Conservation (phyloP, 2,888 invertebrate species). For the Bombylius discolor region DNA sequence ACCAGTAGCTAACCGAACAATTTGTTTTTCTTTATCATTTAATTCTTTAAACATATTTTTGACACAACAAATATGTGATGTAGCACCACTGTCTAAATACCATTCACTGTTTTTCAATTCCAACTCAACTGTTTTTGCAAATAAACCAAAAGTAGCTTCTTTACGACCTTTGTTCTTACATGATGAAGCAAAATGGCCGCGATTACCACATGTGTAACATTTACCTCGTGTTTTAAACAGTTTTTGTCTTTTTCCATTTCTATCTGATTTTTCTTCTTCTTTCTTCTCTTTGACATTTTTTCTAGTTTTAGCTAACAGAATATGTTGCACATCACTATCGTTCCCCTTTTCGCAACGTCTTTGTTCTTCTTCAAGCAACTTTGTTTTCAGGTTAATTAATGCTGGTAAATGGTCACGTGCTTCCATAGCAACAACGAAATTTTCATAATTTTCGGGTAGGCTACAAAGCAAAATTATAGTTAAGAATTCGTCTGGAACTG, state of each 20-base stretch:
- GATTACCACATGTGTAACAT: too few relatives aligned
- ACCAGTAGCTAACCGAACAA: background rate
- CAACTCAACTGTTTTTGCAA: too few relatives aligned
- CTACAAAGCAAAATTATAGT: conserved; percentile 6
- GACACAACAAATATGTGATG: background rate
- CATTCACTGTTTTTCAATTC: background rate
- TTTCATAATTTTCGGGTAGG: conserved; percentile 2
- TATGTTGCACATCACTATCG: background rate
- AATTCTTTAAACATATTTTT: background rate
- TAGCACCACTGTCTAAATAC: background rate
- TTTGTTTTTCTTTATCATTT: background rate
- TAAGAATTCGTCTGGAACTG: conserved; percentile 4
- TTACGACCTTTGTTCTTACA: background rate
- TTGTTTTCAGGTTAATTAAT: conserved; percentile 2
- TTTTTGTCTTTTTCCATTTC: too few relatives aligned
- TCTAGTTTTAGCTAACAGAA: background rate
- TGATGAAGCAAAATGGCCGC: too few relatives aligned
- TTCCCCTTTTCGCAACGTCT: background rate
- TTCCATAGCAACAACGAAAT: conserved; percentile 10
- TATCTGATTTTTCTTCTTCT: background rate
- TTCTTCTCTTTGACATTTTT: background rate
- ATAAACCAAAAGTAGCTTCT: too few relatives aligned
- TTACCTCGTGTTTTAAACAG: too few relatives aligned
- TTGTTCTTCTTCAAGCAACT: conserved; percentile 7
- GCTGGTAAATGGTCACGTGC: conserved; percentile 9